Evolutionary conservation across 2,888 invertebrate species (phyloP).

Genomic region (Drosophila prostipennis): DNA sequence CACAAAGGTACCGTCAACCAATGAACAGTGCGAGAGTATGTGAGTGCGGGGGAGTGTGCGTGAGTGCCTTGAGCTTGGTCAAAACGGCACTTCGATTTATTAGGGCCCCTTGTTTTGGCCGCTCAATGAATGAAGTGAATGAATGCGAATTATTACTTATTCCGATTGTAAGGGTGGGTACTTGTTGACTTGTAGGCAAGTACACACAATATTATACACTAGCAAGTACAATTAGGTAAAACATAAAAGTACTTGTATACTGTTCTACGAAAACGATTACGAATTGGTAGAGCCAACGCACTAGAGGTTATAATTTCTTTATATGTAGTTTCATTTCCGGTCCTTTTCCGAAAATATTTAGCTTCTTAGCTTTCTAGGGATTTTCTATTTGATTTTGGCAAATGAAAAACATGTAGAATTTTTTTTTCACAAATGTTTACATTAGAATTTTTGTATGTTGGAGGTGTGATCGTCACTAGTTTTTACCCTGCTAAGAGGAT

Average conservation of each 20-base stretch:
- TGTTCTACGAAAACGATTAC: no score
- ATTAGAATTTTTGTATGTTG: no score
- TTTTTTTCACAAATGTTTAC: no score
- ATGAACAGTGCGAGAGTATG: constrained; percentile 6
- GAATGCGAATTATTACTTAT: constrained; percentile 42
- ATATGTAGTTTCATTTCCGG: no score
- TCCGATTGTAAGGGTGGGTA: constrained; percentile 4
- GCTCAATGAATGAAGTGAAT: constrained; percentile 44
- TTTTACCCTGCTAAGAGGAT: no score
- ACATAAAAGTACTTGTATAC: neutral
- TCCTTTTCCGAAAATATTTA: no score
- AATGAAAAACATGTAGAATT: no score
- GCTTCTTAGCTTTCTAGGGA: no score
- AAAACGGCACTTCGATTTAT: constrained; percentile 58
- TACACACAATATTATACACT: neutral
- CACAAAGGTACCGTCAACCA: constrained; percentile 24
- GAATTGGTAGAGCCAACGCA: no score
- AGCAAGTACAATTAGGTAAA: neutral
- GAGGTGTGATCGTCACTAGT: no score
- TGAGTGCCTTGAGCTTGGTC: constrained; percentile 42
- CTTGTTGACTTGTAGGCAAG: neutral
- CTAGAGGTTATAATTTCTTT: no score
- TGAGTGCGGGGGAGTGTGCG: constrained; percentile 19
- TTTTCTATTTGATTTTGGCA: no score
- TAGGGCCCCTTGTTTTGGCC: constrained; percentile 47